Conservation (phyloP, 2,113 vertebrate species). For the Bubo scandiacus region DNA sequence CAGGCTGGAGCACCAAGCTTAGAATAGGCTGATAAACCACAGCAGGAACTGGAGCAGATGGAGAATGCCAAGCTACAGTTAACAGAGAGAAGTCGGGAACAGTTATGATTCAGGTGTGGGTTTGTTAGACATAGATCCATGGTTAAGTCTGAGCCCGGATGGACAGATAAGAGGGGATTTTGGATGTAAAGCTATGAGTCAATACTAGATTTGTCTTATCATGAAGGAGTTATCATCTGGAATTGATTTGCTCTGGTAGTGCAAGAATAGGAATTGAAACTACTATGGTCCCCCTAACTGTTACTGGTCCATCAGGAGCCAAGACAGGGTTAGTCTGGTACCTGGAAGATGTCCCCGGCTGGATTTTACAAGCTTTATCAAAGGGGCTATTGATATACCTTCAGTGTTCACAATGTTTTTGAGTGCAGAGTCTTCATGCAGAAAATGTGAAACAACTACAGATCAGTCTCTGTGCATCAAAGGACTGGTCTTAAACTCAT, state of each 20-base stretch:
- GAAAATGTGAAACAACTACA: neutral
- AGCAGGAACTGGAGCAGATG: neutral
- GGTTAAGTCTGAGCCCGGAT: neutral
- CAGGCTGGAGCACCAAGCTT: neutral
- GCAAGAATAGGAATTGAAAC: neutral
- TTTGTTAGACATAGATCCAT: neutral
- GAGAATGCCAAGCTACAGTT: neutral
- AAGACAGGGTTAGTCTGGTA: neutral
- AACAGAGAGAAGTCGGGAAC: neutral
- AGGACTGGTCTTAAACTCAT: neutral
- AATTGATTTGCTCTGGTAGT: neutral
- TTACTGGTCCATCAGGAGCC: neutral
- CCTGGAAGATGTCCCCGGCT: neutral
- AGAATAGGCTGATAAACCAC: neutral
- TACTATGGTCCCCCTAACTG: rapidly evolving
- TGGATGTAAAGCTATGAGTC: neutral
- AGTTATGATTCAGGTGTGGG: neutral
- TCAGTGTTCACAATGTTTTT: neutral
- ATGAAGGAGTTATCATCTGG: neutral
- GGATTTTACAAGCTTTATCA: neutral
- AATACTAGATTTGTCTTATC: neutral
- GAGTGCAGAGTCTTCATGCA: neutral
- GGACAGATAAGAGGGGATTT: neutral
- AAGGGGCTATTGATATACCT: neutral
- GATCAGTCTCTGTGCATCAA: neutral